These are phyloP conservation scores for Acridotheres tristis DNA, from an alignment of 2,797 vertebrate genomes.

Conservation along the genomic window DNA sequence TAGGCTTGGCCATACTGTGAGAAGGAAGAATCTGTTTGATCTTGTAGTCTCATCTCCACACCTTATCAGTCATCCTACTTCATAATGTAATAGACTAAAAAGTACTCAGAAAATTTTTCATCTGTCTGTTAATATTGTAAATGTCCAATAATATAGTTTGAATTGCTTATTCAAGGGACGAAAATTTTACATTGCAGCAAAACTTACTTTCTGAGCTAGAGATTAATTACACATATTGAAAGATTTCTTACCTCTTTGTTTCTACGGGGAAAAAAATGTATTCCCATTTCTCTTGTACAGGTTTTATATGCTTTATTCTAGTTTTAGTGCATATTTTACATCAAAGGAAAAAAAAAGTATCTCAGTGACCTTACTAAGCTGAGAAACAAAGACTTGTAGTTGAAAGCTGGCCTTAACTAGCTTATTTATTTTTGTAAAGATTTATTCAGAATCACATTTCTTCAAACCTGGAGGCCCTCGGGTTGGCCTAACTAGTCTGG, in stretches of 20 bases:
- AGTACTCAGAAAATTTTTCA: background rate
- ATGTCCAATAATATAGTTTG: background rate
- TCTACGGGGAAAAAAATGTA: background rate
- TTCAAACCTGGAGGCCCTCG: background rate
- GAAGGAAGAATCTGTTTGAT: background rate
- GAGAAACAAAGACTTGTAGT: background rate
- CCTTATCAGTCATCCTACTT: background rate
- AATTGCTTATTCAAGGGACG: background rate
- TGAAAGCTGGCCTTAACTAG: background rate
- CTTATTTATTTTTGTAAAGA: background rate
- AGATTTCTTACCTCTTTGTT: background rate
- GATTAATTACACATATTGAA: background rate
- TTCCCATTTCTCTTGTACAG: background rate
- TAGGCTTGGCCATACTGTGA: background rate
- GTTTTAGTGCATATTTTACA: background rate
- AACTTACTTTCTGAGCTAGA: conserved; percentile 22
- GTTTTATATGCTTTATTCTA: background rate
- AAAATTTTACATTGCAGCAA: background rate
- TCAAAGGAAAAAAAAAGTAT: background rate
- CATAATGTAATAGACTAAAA: background rate
- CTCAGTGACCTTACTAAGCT: background rate
- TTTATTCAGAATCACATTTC: background rate
- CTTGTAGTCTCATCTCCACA: background rate
- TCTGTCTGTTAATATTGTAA: background rate
- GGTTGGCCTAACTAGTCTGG: background rate